phyloP scores from a whole-genome alignment of 2,113 vertebrate genomes.

The Machaerirhynchus nigripectus region DNA sequence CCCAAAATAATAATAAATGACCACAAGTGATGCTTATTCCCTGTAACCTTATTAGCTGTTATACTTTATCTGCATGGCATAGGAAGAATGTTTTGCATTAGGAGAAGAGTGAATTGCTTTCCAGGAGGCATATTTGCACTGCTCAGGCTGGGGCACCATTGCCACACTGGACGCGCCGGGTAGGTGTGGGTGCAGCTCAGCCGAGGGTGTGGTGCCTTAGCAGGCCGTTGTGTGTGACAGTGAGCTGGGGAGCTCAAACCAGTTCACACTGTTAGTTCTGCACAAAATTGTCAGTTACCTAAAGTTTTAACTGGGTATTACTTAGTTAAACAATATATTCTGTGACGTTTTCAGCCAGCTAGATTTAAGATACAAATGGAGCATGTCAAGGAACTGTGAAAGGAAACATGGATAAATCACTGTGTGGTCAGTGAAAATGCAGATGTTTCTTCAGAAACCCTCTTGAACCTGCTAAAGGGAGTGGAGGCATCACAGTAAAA shows the following conservation, averaged over 20 bases:
- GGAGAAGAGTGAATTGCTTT: neutral
- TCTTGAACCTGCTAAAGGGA: neutral
- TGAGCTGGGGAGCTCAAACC: neutral
- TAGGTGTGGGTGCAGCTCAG: neutral
- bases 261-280: neutral
- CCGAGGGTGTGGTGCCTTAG: neutral
- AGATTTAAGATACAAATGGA: neutral
- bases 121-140: neutral
- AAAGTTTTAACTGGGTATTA: neutral
- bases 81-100: neutral
- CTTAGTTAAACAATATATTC: neutral
- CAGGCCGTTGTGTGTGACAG: neutral
- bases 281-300: neutral
- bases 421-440: fast-evolving
- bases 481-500: neutral
- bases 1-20: fast-evolving
- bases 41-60: neutral
- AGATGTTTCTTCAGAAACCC: neutral
- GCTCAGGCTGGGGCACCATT: fast-evolving
- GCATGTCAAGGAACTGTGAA: neutral
- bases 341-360: neutral
- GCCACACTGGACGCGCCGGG: neutral
- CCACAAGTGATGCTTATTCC: neutral
- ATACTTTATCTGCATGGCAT: neutral
- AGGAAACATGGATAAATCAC: neutral